A percentile compares a stretch with the other conserved stretches of the same genome.
phyloP scores from a whole-genome alignment of 2,888 invertebrate genomes.

The Sthenelais limicola region DNA sequence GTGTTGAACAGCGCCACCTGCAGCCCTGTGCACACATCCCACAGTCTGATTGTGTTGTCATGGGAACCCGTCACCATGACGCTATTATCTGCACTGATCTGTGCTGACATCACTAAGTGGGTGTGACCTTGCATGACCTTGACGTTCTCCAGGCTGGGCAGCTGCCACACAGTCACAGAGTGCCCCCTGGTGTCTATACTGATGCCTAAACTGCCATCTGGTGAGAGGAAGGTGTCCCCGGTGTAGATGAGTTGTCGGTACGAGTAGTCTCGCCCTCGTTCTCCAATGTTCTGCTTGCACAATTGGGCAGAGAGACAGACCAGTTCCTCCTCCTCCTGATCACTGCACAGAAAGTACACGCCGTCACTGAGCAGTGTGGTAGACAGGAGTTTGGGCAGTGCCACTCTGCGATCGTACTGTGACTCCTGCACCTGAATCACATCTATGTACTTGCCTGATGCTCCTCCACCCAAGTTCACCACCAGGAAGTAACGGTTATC shows the following conservation, averaged over 20 bases:
- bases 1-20: constrained; percentile 46
- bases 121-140: constrained; percentile 42
- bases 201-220: constrained; percentile 36
- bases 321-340: neutral
- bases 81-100: constrained; percentile 41
- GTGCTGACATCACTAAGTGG: constrained; percentile 29
- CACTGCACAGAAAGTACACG: constrained; percentile 35
- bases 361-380: constrained; percentile 43
- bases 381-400: constrained; percentile 12
- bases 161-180: constrained; percentile 37
- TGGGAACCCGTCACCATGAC: constrained; percentile 44
- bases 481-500: constrained; percentile 48
- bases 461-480: constrained; percentile 39
- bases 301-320: constrained; percentile 11
- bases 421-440: constrained; percentile 40
- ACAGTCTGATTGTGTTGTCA: constrained; percentile 50
- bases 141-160: constrained; percentile 30
- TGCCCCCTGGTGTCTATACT: constrained; percentile 25
- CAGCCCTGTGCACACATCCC: constrained; percentile 41
- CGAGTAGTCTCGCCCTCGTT: constrained; percentile 13
- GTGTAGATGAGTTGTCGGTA: constrained; percentile 35
- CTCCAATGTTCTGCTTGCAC: neutral
- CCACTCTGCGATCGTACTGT: constrained; percentile 18
- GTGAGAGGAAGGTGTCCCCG: constrained; percentile 28
- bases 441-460: constrained; percentile 44